Base-by-base conservation (phyloP, 2,888 invertebrate genomes). In the Patella depressa region DNA sequence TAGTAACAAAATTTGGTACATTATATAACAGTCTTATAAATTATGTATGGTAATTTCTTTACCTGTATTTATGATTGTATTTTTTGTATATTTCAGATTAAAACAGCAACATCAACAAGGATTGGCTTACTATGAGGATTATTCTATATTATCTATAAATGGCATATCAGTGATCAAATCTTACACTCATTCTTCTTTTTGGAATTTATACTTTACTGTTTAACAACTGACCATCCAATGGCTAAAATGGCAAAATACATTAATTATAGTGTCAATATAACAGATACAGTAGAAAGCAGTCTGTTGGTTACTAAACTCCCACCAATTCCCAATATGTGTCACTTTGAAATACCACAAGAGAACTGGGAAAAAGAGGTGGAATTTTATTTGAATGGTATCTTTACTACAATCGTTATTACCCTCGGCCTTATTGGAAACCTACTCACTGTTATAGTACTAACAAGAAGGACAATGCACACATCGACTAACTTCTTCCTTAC, bases 351-450 rank as follows among this genome's bases (percentile, higher is more conserved):
- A 3, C 71, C 75, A 17, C 24, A 53, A 14, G 75, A 75, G 73
- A 45, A 57, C 12, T 72, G 72, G 55, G 74, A 76, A 45, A 34
- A 65, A 0, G 77, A 78, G 15, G 70, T 82, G 24, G 77, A 76
- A 54, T 83, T 83, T 75, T 87, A 84, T 78, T 79, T 90, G 24
- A 88, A 89, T 73, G 90, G 89, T 34, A 84, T 90, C 15, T 76
- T 87, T 55, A 88, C 88, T 0, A 84, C 86, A 17, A 81, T 86
- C 45, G 85, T 90, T 14, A 87, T 89, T n/a, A 92, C 94, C 81
- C 93, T 95, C 79, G 95, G 95, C 79, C 93, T 95, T 78, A 91
- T 95, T 76, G 95, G 95, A 74, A 96, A 95, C 86, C 87, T 90
- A 19, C 89, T 93, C 54, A 93, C 93, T 15, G 93, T 93, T 75